These are phyloP conservation scores for Lacerta agilis DNA, from an alignment of 2,797 vertebrate species.

Conservation along the genomic window DNA sequence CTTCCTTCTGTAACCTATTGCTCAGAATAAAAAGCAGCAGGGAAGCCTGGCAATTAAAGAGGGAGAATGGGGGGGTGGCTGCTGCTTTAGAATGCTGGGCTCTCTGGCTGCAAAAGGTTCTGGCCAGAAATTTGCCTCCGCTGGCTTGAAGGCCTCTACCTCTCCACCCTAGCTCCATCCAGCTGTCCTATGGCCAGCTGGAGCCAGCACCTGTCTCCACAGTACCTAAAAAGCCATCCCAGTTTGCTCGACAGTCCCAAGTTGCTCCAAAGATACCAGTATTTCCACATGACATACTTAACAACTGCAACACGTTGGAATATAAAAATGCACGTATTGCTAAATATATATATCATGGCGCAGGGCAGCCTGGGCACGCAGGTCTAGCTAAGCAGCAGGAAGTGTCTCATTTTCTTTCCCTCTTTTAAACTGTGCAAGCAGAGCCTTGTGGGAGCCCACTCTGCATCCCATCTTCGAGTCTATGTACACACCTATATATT, in stretches of 20 bases:
- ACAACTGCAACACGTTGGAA: background rate
- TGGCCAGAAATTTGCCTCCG: background rate
- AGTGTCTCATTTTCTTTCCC: background rate
- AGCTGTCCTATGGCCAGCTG: background rate
- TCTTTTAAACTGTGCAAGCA: slow-evolving; percentile 46
- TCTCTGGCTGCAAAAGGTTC: background rate
- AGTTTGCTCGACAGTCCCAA: background rate
- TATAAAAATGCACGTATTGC: background rate
- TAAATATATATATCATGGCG: background rate
- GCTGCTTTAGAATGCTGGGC: too few relatives aligned
- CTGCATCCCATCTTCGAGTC: slow-evolving; percentile 44
- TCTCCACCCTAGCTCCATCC: background rate
- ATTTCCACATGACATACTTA: background rate
- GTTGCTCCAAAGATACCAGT: background rate
- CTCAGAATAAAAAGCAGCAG: slow-evolving; percentile 1
- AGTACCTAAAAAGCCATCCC: background rate
- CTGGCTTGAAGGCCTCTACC: background rate
- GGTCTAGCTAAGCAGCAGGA: slow-evolving; percentile 2
- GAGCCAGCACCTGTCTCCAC: background rate
- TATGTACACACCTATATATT: background rate
- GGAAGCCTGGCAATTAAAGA: background rate
- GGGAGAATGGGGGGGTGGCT: background rate
- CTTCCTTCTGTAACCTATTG: background rate
- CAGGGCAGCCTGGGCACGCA: accelerated
- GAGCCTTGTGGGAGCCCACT: slow-evolving; percentile 48